Conservation (phyloP, 1,140 invertebrate genomes). For the Penaeus japonicus region DNA sequence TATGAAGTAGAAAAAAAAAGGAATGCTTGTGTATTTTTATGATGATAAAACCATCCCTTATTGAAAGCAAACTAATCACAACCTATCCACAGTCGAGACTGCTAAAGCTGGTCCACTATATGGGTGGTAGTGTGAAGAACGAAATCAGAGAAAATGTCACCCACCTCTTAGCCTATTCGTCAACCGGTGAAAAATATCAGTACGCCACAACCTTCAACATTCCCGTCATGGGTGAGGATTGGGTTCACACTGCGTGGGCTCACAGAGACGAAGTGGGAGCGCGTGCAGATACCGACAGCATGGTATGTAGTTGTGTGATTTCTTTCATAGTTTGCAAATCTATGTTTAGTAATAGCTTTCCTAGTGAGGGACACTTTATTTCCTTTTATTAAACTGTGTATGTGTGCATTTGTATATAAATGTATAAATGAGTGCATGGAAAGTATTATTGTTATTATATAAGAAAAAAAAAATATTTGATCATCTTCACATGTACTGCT, state of each 20-base stretch:
- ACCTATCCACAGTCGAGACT: conserved; percentile 74
- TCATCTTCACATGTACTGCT: background rate
- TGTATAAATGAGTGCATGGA: background rate
- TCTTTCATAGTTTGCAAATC: too few species aligned
- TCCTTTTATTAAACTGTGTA: background rate
- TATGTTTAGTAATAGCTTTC: too few species aligned
- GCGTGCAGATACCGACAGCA: conserved; percentile 72
- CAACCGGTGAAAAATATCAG: conserved; percentile 86
- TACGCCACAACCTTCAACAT: conserved; percentile 86
- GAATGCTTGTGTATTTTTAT: too few species aligned
- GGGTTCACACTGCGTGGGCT: conserved; percentile 87
- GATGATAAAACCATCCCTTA: background rate
- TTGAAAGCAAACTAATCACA: background rate
- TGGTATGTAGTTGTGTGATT: conserved; percentile 70
- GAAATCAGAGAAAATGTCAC: conserved; percentile 88
- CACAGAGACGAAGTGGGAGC: conserved; percentile 73
- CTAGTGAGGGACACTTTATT: background rate
- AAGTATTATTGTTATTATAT: too few species aligned
- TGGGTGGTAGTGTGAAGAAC: conserved; percentile 92
- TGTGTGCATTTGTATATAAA: background rate
- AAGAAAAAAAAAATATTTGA: background rate
- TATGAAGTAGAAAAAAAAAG: too few species aligned
- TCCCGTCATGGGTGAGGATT: conserved; percentile 85
- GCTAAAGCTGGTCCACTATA: conserved; percentile 87
- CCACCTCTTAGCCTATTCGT: conserved; percentile 88